These are phyloP conservation scores for Musca domestica DNA, from an alignment of 1,140 invertebrate species.

Conservation along the genomic window DNA sequence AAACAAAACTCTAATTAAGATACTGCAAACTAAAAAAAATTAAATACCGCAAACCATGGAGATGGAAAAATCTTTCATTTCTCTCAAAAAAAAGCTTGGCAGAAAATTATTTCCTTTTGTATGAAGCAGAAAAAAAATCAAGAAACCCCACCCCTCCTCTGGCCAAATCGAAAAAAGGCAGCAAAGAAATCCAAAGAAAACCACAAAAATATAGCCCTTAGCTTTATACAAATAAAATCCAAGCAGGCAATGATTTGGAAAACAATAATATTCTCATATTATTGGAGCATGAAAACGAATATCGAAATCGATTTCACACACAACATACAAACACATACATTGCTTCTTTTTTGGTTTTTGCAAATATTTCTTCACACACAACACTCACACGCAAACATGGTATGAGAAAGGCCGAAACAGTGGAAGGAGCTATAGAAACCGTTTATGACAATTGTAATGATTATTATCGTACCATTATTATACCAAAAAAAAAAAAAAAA, in stretches of 20 bases:
- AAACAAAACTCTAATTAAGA: background rate
- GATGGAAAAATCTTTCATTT: too few relatives aligned
- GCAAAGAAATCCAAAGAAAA: background rate
- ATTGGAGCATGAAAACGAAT: too few relatives aligned
- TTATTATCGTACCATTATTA: background rate
- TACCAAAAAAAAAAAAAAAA: too few relatives aligned
- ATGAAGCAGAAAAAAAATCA: too few relatives aligned
- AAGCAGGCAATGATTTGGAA: conserved; percentile 18
- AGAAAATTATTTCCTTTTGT: background rate
- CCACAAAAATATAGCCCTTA: background rate
- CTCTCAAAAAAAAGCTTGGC: too few relatives aligned
- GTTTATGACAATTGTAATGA: conserved; percentile 17
- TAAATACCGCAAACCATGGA: too few relatives aligned
- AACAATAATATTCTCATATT: conserved; percentile 15
- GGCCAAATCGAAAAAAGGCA: too few relatives aligned
- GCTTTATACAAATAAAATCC: background rate
- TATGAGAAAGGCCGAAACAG: background rate
- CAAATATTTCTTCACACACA: background rate
- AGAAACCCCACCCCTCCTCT: too few relatives aligned
- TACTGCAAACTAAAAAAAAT: too few relatives aligned
- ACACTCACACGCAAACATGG: background rate
- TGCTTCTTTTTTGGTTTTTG: too few relatives aligned
- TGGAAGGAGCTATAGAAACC: background rate
- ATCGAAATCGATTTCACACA: background rate
- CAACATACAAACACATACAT: background rate